Evolutionary conservation across 1,140 invertebrate species (phyloP).

Genomic region (Whitmania pigra): DNA sequence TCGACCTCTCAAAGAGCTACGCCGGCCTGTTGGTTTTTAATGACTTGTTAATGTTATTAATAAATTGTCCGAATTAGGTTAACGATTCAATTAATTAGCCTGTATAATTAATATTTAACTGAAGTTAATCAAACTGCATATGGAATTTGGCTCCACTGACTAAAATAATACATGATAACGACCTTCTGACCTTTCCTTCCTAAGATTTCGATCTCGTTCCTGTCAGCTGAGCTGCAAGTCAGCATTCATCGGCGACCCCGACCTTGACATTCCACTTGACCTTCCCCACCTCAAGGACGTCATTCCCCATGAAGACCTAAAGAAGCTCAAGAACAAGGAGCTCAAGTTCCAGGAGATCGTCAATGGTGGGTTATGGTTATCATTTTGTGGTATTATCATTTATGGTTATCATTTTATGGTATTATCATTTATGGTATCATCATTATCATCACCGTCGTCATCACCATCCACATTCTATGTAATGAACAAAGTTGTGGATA

Average conservation of each 20-base stretch:
- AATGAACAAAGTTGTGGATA: no score
- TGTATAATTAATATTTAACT: no score
- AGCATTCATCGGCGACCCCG: constrained; percentile 8
- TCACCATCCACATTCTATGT: not conserved
- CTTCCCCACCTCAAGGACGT: constrained; percentile 13
- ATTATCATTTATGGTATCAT: not conserved
- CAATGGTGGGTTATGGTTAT: constrained; percentile 4
- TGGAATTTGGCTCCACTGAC: no score
- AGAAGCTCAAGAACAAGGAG: constrained; percentile 11
- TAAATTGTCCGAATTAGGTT: no score
- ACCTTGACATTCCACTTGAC: constrained; percentile 13
- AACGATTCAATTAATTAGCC: no score
- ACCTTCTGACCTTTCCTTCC: no score
- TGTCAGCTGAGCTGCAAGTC: constrained; percentile 11
- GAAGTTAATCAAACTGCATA: no score
- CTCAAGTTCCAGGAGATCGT: constrained; percentile 11
- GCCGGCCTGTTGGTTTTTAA: not conserved
- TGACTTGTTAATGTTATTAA: no score
- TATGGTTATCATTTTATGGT: no score
- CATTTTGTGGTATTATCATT: not conserved
- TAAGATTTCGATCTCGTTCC: constrained; percentile 8
- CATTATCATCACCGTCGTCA: not conserved
- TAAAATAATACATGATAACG: no score
- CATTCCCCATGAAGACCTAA: constrained; percentile 8
- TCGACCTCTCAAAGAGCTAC: not conserved